Base-by-base conservation (phyloP, 2,113 vertebrate genomes). In the Gopherus evgoodei region DNA sequence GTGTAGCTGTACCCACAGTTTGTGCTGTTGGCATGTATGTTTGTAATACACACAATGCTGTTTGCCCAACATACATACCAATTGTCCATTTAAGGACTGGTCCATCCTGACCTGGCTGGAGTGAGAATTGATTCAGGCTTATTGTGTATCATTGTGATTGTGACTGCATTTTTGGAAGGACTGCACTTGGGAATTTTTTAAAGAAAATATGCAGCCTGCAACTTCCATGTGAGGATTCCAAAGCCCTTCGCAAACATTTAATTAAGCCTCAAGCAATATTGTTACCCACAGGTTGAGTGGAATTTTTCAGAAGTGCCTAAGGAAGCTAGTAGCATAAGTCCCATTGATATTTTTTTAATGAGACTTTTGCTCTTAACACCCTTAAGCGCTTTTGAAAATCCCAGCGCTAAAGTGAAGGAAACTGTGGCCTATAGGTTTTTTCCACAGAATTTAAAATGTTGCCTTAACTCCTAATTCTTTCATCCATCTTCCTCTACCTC, bases 111-210 rank as follows among this genome's bases (percentile, higher is more conserved):
- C 5, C 19, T 38, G 87, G 52, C 72, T 91, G 82, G 78, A 35
- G 79, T 80, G 35, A 81, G 38, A 89, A 25, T 80, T 1, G 0
- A 38, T 91, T 85, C 90, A 89, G n/a, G 11, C 86, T 44, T 84
- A 83, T 86, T 38, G 50, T 52, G 13, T 76, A 82, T 75, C 11
- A 0, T 54, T 87, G 25, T 81, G 35, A 72, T 65, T 22, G 49
- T 52, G 54, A 91, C 35, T 92, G 38, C 17, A 72, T 62, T 96
- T 96, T 89, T 59, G 90, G 85, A 91, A 95, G 96, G 84, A 93
- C 22, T 0, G 0, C 82, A 62, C 3, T 1, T 4, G 65, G 11
- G 86, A 92, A 91, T 95, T 93, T 94, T 90, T 83, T 83, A 57
- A 91, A 91, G 84, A 12, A 93, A 21, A 22, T 93, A 94, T 49